Evolutionary conservation across 2,888 invertebrate genomes (phyloP).

Genomic region (Xestia ashworthii): DNA sequence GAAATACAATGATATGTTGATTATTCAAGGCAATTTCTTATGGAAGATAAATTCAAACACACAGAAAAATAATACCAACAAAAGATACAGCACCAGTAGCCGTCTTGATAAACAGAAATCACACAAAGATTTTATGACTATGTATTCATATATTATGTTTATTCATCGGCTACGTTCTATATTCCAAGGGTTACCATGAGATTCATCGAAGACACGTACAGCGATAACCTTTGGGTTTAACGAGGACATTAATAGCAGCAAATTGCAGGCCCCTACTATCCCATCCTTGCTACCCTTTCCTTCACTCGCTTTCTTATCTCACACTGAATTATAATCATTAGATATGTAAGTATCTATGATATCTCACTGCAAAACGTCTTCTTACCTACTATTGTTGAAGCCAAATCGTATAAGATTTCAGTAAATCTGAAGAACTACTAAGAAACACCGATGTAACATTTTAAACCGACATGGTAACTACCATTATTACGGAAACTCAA

Average conservation of each 20-base stretch:
- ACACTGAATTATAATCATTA: conserved; percentile 37
- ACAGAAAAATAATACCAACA: not conserved
- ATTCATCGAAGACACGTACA: conserved; percentile 56
- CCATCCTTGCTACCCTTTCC: conserved; percentile 32
- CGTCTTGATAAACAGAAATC: conserved; percentile 14
- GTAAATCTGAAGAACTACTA: not conserved
- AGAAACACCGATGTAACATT: not conserved
- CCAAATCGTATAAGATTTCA: not conserved
- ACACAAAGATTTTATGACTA: conserved; percentile 29
- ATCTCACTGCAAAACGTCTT: conserved; percentile 2
- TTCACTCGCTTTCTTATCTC: conserved; percentile 34
- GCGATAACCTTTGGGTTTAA: conserved; percentile 58
- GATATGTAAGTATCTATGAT: conserved; percentile 22
- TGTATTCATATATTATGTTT: not conserved
- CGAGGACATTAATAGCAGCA: conserved; percentile 55
- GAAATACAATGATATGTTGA: not conserved
- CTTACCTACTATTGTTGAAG: not conserved
- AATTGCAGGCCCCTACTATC: conserved; percentile 47
- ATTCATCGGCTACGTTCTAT: conserved; percentile 23
- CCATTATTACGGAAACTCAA: not conserved
- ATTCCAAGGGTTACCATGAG: conserved; percentile 33
- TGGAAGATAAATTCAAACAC: not conserved
- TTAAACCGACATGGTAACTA: not conserved
- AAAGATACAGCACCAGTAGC: conserved; percentile 18
- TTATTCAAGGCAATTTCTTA: not conserved